Conservation (phyloP, 2,888 invertebrate genomes). For the Tenthredo notha region DNA sequence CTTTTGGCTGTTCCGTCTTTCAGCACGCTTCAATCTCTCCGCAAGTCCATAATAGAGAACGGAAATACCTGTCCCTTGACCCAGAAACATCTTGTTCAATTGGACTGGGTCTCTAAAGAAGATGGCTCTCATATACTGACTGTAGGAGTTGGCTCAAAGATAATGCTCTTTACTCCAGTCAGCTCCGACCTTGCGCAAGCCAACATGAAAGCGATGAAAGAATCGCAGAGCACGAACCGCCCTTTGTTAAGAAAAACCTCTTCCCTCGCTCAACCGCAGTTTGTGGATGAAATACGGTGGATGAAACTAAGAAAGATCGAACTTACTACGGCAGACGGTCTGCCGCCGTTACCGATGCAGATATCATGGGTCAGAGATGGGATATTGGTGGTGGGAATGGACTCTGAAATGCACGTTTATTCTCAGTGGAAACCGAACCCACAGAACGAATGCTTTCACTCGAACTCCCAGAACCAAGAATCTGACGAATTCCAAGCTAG, state of each 20-base stretch:
- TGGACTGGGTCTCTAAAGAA: conserved; percentile 99
- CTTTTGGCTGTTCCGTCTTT: conserved; percentile 94
- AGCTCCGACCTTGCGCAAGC: conserved; percentile 97
- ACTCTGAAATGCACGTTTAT: conserved; percentile 99
- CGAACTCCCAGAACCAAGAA: conserved; percentile 79
- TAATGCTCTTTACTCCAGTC: conserved; percentile 95
- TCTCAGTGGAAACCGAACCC: conserved; percentile 96
- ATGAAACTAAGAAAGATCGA: conserved; percentile 96
- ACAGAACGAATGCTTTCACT: conserved; percentile 74
- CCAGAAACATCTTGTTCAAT: conserved; percentile 95
- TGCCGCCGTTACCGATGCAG: conserved; percentile 98
- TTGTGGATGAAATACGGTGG: conserved; percentile 96
- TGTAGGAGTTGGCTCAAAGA: conserved; percentile 96
- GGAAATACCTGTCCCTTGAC: conserved; percentile 95
- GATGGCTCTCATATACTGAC: conserved; percentile 99
- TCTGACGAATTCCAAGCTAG: conserved; percentile 87
- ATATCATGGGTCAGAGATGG: conserved; percentile 99
- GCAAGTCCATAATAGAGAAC: conserved; percentile 94
- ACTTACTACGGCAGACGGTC: conserved; percentile 94
- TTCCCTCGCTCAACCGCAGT: conserved; percentile 92
- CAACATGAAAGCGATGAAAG: conserved; percentile 94
- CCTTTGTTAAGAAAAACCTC: conserved; percentile 94
- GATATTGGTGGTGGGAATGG: conserved; percentile 98
- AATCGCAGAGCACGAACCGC: conserved; percentile 90
- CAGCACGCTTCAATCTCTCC: conserved; percentile 91